Base-by-base conservation (phyloP, 37 sponge, comb jelly and placozoan species). In the Dysidea cf. avara region DNA sequence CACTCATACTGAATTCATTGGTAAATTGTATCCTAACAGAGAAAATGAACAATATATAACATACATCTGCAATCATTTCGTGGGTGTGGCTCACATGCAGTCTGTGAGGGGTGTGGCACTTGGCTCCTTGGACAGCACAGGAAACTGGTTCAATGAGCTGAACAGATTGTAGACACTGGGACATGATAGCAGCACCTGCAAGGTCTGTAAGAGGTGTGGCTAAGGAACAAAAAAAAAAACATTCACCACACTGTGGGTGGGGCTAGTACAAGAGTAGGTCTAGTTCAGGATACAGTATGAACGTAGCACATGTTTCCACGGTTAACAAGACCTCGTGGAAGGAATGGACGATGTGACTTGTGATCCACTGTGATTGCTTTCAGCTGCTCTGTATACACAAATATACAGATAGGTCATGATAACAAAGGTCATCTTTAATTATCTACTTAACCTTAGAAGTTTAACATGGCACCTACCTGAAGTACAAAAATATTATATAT, bases 301-400 rank as follows among this genome's bases (percentile, higher is more conserved):
- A 95, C 69, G 62, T 90, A 95, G 61, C 96, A 95, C 69, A 78
- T 66, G 73, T 90, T 90, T 11, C 82, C 92, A 39, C 66, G 68
- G 78, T 95, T 95, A 62, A 87, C 58, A 53, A 95, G 80, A 2
- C 96, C 96, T n/a, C 96, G 74, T 5, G 88, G 96, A n/a, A 77
- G 61, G 50, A 92, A 26, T n/a, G n/a, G n/a, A 0, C 36, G 14
- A 3, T 79, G 66, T 0, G 77, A 2, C 7, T 61, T 32, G 64
- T 86, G 78, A 3, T 43, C 43, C 54, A 87, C 56, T 1, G 17
- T n/a, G 66, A 58, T 33, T 16, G 58, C 4, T 12, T 35, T 25
- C 66, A 89, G 61, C 43, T 88, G 78, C 26, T 78, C 89, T 88
- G 68, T n/a, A 65, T 31, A 64, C 31, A 17, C 49, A 76, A 56